A percentile compares a stretch with the other conserved stretches of the same genome.
Conservation (phyloP, 1,140 invertebrate genomes). For the Apocrypta bakeri region DNA sequence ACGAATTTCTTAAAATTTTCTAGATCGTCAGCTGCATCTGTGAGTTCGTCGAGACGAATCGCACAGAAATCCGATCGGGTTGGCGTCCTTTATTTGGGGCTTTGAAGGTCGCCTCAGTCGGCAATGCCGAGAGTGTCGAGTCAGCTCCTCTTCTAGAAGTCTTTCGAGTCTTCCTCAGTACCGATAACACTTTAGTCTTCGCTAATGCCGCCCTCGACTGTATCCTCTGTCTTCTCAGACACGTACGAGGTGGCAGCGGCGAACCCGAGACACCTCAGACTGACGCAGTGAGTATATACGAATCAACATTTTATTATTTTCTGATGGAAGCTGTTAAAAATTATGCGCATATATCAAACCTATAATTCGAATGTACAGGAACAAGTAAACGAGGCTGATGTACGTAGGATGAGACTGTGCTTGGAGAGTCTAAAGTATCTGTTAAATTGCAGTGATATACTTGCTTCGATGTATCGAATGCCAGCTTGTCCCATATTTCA, state of each 20-base stretch:
- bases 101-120: slow-evolving; percentile 84
- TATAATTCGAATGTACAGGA: slow-evolving; percentile 51
- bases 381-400: slow-evolving; percentile 66
- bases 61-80: slow-evolving; percentile 92
- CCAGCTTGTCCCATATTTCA: slow-evolving; percentile 95
- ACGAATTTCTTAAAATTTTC: slow-evolving; percentile 50
- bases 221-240: slow-evolving; percentile 89
- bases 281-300: background rate
- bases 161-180: slow-evolving; percentile 92
- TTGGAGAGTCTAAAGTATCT: slow-evolving; percentile 90
- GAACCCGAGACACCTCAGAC: background rate
- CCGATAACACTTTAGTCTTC: slow-evolving; percentile 94
- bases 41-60: slow-evolving; percentile 95
- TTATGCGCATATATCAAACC: background rate
- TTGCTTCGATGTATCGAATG: slow-evolving; percentile 95
- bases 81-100: slow-evolving; percentile 95
- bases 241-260: slow-evolving; percentile 77
- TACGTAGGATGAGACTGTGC: slow-evolving; percentile 76
- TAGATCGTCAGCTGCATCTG: slow-evolving; percentile 96
- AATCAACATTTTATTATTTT: background rate
- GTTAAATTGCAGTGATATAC: slow-evolving; percentile 88
- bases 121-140: slow-evolving; percentile 76
- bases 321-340: background rate
- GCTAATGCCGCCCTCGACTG: slow-evolving; percentile 95
- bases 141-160: slow-evolving; percentile 90